Evolutionary conservation across 2,888 invertebrate genomes (phyloP).

Genomic region (Mythimna pallens): DNA sequence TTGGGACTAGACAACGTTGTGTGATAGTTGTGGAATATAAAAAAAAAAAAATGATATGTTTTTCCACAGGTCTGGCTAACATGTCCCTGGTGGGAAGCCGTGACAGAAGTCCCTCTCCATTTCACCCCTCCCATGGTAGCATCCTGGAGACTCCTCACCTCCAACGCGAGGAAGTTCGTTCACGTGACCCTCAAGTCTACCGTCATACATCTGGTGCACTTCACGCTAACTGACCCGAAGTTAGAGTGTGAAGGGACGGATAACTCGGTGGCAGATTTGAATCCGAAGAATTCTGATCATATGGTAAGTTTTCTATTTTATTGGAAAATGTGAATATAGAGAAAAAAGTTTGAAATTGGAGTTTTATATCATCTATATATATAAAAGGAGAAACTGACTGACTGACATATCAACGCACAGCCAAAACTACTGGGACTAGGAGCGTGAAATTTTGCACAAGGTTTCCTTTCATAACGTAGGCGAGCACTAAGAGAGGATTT

Average conservation of each 20-base stretch:
- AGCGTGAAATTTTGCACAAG: no score
- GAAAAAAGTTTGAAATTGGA: no score
- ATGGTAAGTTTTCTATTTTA: constrained; percentile 85
- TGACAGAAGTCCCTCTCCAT: constrained; percentile 93
- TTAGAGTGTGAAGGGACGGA: constrained; percentile 91
- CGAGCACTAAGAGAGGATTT: no score
- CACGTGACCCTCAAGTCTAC: constrained; percentile 94
- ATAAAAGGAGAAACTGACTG: no score
- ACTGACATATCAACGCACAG: no score
- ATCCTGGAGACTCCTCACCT: constrained; percentile 95
- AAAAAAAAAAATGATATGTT: no score
- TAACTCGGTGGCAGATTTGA: constrained; percentile 92
- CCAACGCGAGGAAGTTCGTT: constrained; percentile 95
- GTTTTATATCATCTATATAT: no score
- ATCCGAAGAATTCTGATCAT: constrained; percentile 91
- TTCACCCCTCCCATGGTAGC: constrained; percentile 96
- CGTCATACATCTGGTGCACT: constrained; percentile 89
- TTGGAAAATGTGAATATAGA: background rate
- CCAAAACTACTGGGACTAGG: no score
- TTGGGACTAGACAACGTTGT: no score
- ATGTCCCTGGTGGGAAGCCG: constrained; percentile 95
- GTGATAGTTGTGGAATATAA: no score
- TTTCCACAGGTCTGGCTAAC: constrained; percentile 92
- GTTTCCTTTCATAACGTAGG: no score
- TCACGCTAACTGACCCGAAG: constrained; percentile 86